These are phyloP conservation scores for Tinamus major DNA, from an alignment of 2,797 vertebrate genomes.

Conservation along the genomic window DNA sequence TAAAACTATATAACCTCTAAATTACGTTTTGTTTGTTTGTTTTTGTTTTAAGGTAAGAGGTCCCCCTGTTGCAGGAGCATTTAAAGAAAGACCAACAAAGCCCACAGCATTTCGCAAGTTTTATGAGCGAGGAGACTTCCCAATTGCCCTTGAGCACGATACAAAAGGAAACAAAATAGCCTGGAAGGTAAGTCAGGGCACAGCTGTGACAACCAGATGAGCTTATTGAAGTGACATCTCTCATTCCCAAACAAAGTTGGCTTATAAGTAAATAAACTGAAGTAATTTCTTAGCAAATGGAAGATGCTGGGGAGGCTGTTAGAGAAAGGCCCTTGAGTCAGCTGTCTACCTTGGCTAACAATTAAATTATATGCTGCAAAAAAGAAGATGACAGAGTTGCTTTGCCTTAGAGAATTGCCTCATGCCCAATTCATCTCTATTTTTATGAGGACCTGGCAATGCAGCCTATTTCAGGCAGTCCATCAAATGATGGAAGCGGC, in stretches of 20 bases:
- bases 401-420: constrained; percentile 80
- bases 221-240: constrained; percentile 64
- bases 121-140: constrained; percentile 93
- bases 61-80: constrained; percentile 88
- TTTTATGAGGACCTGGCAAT: constrained; percentile 82
- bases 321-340: constrained; percentile 69
- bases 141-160: constrained; percentile 83
- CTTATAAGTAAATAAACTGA: constrained; percentile 74
- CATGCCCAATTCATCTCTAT: constrained; percentile 82
- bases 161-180: constrained; percentile 83
- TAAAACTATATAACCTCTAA: background rate
- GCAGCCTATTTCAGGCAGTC: constrained; percentile 77
- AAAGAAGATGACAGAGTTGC: constrained; percentile 80
- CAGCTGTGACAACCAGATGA: constrained; percentile 69
- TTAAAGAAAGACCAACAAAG: constrained; percentile 88
- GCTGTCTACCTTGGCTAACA: constrained; percentile 79
- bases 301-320: constrained; percentile 56
- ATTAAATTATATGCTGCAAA: constrained; percentile 81
- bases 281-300: constrained; percentile 72
- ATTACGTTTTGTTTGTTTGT: background rate
- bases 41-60: constrained; percentile 84
- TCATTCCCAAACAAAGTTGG: constrained; percentile 72
- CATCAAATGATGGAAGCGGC: constrained; percentile 79
- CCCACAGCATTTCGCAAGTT: constrained; percentile 91
- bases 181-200: constrained; percentile 84